These are phyloP conservation scores for Petrolisthes cinctipes DNA, from an alignment of 2,888 invertebrate genomes.

Conservation along the genomic window DNA sequence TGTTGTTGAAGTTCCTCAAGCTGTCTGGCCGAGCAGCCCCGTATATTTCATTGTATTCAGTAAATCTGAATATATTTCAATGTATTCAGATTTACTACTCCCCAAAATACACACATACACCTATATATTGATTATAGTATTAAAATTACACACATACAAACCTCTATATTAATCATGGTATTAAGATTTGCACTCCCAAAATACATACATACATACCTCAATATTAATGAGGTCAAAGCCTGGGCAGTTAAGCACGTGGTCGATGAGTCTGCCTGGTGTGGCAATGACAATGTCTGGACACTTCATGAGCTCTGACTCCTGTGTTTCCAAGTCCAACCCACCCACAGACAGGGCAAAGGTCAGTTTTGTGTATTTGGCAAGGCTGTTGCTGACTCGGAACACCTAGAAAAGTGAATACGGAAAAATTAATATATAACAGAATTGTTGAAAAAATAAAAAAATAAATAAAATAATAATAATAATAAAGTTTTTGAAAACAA, in stretches of 20 bases:
- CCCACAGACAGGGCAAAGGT: conserved; percentile 88
- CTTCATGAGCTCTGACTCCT: conserved; percentile 85
- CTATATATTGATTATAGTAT: not conserved
- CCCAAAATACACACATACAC: not conserved
- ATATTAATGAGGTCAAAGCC: conserved; percentile 90
- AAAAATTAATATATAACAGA: not conserved
- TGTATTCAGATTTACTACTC: too few species aligned
- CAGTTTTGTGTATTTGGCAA: conserved; percentile 82
- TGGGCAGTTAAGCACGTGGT: conserved; percentile 95
- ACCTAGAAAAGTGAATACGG: conserved; percentile 73
- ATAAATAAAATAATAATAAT: not conserved
- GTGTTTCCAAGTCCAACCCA: conserved; percentile 81
- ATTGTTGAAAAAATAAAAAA: not conserved
- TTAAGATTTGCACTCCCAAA: too few species aligned
- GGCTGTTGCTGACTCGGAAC: conserved; percentile 90
- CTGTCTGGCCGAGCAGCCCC: too few species aligned
- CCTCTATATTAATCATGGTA: not conserved
- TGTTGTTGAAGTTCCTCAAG: too few species aligned
- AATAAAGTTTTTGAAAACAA: too few species aligned
- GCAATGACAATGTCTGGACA: conserved; percentile 98
- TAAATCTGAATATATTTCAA: too few species aligned
- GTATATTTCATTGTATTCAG: too few species aligned
- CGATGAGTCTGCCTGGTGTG: conserved; percentile 96
- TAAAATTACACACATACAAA: not conserved
- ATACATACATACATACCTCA: conserved; percentile 76